Percentiles rank a stretch among this genome's conserved stretches.
phyloP scores from a whole-genome alignment of 1,140 invertebrate species.

The Lethrus apterus region DNA sequence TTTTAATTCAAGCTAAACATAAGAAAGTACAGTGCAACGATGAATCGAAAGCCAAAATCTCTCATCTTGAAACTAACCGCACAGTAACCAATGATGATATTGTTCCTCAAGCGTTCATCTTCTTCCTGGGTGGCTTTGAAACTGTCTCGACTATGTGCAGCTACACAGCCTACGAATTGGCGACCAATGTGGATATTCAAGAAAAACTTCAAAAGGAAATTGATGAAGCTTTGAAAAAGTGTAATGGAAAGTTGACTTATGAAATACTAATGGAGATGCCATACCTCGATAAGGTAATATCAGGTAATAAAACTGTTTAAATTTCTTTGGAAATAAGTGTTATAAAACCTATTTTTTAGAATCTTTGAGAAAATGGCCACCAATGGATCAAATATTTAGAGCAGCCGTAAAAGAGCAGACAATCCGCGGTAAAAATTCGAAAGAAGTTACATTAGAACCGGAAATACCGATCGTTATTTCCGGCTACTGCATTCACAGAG shows the following conservation, averaged over 20 bases:
- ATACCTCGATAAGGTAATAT: constrained; percentile 27
- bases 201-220: constrained; percentile 43
- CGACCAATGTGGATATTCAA: constrained; percentile 42
- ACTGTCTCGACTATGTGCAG: constrained; percentile 42
- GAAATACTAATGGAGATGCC: constrained; percentile 49
- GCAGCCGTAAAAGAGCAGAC: constrained; percentile 10
- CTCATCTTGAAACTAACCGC: too few species aligned
- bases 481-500: constrained; percentile 1
- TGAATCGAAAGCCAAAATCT: constrained; percentile 3
- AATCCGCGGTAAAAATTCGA: not conserved
- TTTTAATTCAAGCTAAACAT: constrained; percentile 17
- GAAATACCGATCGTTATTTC: not conserved
- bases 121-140: constrained; percentile 44
- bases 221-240: constrained; percentile 38
- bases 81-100: constrained; percentile 7
- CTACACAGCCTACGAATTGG: constrained; percentile 44
- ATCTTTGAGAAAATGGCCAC: constrained; percentile 11
- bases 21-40: too few species aligned
- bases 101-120: constrained; percentile 16
- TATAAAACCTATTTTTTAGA: not conserved
- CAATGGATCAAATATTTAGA: not conserved
- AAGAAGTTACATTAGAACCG: not conserved
- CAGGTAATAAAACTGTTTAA: too few species aligned
- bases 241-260: constrained; percentile 45
- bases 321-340: not conserved